Evolutionary conservation across 2,888 invertebrate genomes (phyloP), one percentile per base, ranked within the genome.

Genomic region (Stictocephala bisonia): DNA sequence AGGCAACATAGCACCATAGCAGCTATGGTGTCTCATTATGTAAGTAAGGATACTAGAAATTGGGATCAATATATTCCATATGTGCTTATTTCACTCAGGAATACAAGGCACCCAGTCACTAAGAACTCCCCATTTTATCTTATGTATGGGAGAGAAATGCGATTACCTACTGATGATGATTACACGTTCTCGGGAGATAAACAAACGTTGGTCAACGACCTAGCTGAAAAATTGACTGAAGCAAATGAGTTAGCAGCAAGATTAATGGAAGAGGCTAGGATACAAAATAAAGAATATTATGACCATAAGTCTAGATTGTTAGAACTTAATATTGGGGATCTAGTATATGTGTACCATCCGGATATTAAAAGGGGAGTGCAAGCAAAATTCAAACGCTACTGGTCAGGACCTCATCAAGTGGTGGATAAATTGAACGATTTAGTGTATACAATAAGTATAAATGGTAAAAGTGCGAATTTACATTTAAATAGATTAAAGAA

Each of bases 371-470:
- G 27, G 15, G 53, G 27, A 3, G 53, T 27, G 7, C 24, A 2
- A n/a, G 11, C 51, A 20, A 51, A 20, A 18, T 51, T 51, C 22
- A 51, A 51, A 22, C 51, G 53, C 26, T 53, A 26, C 15, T 53
- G 26, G 53, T 53, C 53, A 53, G 53, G 53, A 27, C 53, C 53
- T 53, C 53, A 53, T 53, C 26, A 53, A 26, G 53, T 53, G 53
- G 27, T 53, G 4, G 53, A 26, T 11, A 20, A 53, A n/a, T 53
- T 53, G 7, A 53, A 26, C 27, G 53, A 53, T 2, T 50, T 50
- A n/a, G 50, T 50, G 3, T 50, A 50, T n/a, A 50, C 20, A 50
- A 50, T 50, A 13, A 13, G 24, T 20, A 20, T 50, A 3, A 50
- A 50, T 50, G 50, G 50, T 7, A 9, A 24, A 3, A 20, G 20